Evolutionary conservation across 2,797 vertebrate species (phyloP), one percentile per base, ranked within the genome.

Genomic region (Dipus sagitta): DNA sequence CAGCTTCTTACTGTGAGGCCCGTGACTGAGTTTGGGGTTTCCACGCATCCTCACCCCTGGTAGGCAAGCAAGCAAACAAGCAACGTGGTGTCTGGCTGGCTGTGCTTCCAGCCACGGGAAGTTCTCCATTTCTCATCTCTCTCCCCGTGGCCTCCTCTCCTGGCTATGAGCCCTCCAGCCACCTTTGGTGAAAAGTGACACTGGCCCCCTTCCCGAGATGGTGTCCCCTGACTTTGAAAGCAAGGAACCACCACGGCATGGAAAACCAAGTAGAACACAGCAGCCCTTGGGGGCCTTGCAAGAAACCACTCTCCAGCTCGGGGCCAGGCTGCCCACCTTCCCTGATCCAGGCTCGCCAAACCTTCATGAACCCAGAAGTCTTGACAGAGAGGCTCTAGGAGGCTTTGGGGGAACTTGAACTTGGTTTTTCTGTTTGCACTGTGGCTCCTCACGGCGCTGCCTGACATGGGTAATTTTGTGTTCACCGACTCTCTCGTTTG

Each of bases 311-410:
- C 96, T 97, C 97, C 94, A 84, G 12, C 93, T 93, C 54, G 42
- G 84, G 28, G 89, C 88, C 64, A 60, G 96, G 96, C 93, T 6
- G 12, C 96, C 38, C 64, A n/a, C 88, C 84, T 86, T 96, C 70
- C 32, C 90, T 91, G 96, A 94, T 91, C 68, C 71, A 85, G 96
- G 96, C 96, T 82, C 72, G 79, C 95, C 75, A 93, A 77, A 24
- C 93, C 96, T 96, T 97, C 98, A 98, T 96, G 97, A 97, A 96
- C 97, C 97, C 97, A 92, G 95, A 97, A 97, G 96, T 96, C 94
- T 97, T 96, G 94, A 95, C 95, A 96, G 97, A 96, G 97, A 98
- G 98, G 98, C 98, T 98, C 98, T 98, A 98, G 98, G 98, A 98
- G 98, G 98, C 98, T 98, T 96, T 97, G 97, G 97, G 97, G 97